phyloP scores from a whole-genome alignment of 2,113 vertebrate genomes.

The Parus major region DNA sequence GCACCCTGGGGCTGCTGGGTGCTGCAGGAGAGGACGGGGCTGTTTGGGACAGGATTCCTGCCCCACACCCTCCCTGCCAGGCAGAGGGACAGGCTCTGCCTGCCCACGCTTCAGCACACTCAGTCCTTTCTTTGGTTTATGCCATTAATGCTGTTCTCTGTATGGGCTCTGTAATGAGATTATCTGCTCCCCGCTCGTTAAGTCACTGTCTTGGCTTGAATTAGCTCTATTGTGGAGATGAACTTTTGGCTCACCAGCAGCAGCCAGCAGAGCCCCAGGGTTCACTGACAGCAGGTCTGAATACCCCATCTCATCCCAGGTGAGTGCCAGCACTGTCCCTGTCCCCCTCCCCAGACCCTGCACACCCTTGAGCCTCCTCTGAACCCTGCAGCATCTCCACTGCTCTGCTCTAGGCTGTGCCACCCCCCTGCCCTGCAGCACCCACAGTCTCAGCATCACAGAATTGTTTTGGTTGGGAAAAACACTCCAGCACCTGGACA shows the following conservation, averaged over 20 bases:
- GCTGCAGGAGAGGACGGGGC: not conserved
- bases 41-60: not conserved
- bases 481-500: accelerated
- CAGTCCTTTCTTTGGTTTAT: conserved; percentile 5
- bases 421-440: not conserved
- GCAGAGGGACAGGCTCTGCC: not conserved
- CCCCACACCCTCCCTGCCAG: not conserved
- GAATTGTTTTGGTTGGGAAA: not conserved
- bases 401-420: not conserved
- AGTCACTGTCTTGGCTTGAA: conserved; percentile 47
- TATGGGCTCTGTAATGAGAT: conserved; percentile 44
- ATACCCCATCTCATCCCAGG: not conserved
- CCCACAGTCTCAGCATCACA: not conserved
- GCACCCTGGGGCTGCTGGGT: not conserved
- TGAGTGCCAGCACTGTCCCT: not conserved
- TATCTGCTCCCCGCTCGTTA: conserved; percentile 31
- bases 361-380: not conserved
- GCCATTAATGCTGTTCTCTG: conserved; percentile 32
- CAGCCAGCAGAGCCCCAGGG: not conserved
- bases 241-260: conserved; percentile 30
- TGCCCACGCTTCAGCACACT: not conserved
- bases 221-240: conserved; percentile 47
- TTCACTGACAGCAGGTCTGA: not conserved
- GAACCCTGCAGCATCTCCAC: not conserved
- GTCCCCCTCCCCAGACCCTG: not conserved